Evolutionary conservation across 2,888 invertebrate species (phyloP), one percentile per base, ranked within the genome.

Genomic region (Philereme transversata): DNA sequence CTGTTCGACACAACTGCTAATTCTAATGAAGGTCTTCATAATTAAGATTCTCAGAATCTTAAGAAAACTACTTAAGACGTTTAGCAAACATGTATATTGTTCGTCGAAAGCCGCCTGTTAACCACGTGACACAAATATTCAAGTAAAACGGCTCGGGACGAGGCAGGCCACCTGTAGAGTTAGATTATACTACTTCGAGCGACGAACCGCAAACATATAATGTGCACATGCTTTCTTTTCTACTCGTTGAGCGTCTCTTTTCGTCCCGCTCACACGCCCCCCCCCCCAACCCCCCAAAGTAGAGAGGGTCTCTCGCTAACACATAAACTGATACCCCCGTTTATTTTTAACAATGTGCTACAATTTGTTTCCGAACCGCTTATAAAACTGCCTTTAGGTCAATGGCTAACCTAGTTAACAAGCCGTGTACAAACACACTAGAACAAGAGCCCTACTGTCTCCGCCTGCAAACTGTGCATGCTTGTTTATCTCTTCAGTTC

Each of bases 191-290:
- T 4, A 47, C 41, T 54, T 48, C n/a, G 5, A 55, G 41, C 40
- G 53, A 55, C 48, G 54, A 41, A 10, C 10, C 33, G 35, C 48
- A 41, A 11, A 35, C 33, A 41, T 47, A 47, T 55, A 55, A 55
- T 34, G 43, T 43, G 22, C 22, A 33, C 35, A 48, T 55, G 48
- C 55, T 43, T 55, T 55, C 43, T 11, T 35, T 49, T 48, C 11
- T 11, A 11, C 9, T 6, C 8, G 10, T 35, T 46, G 35, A 48
- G 10, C 41, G 33, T 41, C 33, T 41, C 9, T 46, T 10, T 40
- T 8, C 6, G 41, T 47, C 54, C 47, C n/a, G 40, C 54, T 47
- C 53, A 5, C 45, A 45, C 52, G n/a, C n/a, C 44, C 11, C 10
- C 11, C 33, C 9, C 41, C 41, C n/a, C 41, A n/a, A n/a, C n/a